These are phyloP conservation scores for Erethizon dorsatum DNA, from an alignment of 2,797 vertebrate species.

Conservation along the genomic window DNA sequence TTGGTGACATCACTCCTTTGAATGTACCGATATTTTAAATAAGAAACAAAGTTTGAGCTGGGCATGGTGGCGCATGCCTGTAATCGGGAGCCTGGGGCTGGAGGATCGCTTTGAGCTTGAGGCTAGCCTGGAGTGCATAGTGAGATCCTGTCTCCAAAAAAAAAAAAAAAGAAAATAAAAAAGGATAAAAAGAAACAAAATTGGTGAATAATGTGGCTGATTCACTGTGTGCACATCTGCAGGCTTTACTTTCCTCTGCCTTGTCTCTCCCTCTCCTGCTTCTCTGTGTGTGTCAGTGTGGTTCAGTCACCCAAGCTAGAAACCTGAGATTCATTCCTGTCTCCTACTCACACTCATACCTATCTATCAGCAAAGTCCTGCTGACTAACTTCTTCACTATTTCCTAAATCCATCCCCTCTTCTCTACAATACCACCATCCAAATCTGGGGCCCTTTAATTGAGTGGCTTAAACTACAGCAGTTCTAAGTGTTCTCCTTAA, in stretches of 20 bases:
- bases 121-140: too few species aligned
- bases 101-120: too few species aligned
- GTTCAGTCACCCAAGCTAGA: neutral
- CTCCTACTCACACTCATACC: neutral
- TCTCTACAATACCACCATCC: neutral
- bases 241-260: neutral
- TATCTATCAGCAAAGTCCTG: neutral
- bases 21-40: neutral
- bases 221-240: neutral
- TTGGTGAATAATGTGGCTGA: neutral
- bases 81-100: too few species aligned
- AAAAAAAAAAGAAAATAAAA: too few species aligned
- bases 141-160: too few species aligned
- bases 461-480: neutral
- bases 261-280: neutral
- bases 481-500: neutral
- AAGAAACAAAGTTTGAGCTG: neutral
- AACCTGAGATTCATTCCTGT: neutral
- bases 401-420: neutral
- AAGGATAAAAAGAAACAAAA: too few species aligned
- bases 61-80: too few species aligned
- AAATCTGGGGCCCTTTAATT: neutral
- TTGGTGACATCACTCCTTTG: neutral
- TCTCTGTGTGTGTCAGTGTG: neutral
- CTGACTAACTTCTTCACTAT: neutral